These are phyloP conservation scores for Nautilus pompilius DNA, from an alignment of 1,140 invertebrate genomes.

Conservation along the genomic window DNA sequence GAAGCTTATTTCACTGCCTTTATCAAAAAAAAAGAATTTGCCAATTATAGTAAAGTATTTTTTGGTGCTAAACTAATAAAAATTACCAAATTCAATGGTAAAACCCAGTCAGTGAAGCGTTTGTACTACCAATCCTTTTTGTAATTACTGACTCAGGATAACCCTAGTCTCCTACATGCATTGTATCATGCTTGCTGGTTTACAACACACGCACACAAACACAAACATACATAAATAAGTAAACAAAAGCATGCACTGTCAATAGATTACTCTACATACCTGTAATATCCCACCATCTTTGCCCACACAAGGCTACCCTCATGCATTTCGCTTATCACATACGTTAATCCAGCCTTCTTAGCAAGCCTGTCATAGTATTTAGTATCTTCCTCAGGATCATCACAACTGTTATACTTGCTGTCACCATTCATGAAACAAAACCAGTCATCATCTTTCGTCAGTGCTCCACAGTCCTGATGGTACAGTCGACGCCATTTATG, in stretches of 20 bases:
- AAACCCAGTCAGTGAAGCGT: too few species aligned
- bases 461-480: constrained; percentile 3
- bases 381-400: constrained; percentile 25
- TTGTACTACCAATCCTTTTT: too few species aligned
- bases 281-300: constrained; percentile 41
- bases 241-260: background rate
- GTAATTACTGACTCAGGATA: too few species aligned
- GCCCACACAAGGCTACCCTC: constrained; percentile 37
- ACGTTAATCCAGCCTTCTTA: constrained; percentile 22
- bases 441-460: constrained; percentile 24
- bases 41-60: too few species aligned
- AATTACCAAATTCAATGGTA: too few species aligned
- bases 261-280: constrained; percentile 24
- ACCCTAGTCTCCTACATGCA: background rate
- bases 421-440: constrained; percentile 38
- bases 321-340: constrained; percentile 26
- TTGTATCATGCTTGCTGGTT: background rate
- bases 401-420: constrained; percentile 16
- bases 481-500: constrained; percentile 36
- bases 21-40: too few species aligned
- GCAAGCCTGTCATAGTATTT: constrained; percentile 32
- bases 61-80: too few species aligned
- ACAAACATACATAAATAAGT: too few species aligned
- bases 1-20: too few species aligned
- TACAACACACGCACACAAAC: too few species aligned